Evolutionary conservation across 2,797 vertebrate species (phyloP).

Genomic region (Alectoris magna): DNA sequence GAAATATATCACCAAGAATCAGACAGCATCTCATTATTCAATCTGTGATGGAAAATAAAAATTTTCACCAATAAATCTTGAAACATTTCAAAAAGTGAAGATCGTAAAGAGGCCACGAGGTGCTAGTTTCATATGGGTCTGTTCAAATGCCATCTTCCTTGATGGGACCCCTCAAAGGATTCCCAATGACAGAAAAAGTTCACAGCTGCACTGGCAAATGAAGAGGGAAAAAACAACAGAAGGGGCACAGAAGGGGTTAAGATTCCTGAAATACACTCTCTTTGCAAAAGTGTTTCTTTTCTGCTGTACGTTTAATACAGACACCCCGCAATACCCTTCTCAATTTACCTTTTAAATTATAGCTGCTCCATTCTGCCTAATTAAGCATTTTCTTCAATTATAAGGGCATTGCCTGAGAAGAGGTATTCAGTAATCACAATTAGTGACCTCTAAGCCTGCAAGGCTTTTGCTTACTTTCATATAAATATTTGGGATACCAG

Average conservation of each 20-base stretch:
- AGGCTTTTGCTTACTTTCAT: conserved; percentile 36
- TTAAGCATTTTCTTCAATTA: conserved; percentile 35
- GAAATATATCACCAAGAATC: neutral
- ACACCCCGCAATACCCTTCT: neutral
- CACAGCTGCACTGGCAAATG: neutral
- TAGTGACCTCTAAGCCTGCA: conserved; percentile 23
- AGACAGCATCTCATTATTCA: neutral
- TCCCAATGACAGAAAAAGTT: neutral
- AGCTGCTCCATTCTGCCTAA: conserved; percentile 19
- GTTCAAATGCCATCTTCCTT: neutral
- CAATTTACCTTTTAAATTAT: conserved; percentile 4
- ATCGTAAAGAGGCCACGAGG: neutral
- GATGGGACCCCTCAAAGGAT: neutral
- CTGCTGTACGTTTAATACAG: neutral
- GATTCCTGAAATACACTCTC: neutral
- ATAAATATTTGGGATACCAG: neutral
- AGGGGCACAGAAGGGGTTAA: neutral
- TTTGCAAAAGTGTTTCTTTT: neutral
- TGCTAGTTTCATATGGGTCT: neutral
- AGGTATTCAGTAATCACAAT: conserved; percentile 17
- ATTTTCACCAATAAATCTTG: neutral
- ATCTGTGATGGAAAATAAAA: neutral
- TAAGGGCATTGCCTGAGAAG: conserved; percentile 27
- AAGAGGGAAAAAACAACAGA: neutral
- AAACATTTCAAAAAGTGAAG: neutral